Percentiles rank a stretch among this genome's conserved stretches.
Evolutionary conservation across 2,888 invertebrate genomes (phyloP).

Genomic region (Tridacna gigas): DNA sequence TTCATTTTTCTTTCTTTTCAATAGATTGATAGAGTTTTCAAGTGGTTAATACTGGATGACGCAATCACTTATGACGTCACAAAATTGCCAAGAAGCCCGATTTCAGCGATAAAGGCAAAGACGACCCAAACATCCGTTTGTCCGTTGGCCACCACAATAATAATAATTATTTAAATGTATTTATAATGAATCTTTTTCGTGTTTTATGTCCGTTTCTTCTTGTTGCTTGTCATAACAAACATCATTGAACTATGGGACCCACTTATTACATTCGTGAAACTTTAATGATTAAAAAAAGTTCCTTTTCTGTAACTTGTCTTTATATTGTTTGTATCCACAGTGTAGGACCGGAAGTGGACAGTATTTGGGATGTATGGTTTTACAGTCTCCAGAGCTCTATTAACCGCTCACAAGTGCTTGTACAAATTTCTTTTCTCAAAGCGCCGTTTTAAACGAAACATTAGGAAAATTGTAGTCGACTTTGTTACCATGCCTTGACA

Average conservation of each 20-base stretch:
- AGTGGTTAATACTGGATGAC: background rate
- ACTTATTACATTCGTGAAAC: slow-evolving; percentile 21
- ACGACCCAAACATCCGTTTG: background rate
- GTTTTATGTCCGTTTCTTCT: slow-evolving; percentile 27
- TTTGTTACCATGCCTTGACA: no score
- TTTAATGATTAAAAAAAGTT: background rate
- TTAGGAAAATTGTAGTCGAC: no score
- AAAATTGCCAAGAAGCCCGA: background rate
- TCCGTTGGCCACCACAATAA: background rate
- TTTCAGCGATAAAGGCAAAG: background rate
- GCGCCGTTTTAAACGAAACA: no score
- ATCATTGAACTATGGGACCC: slow-evolving; percentile 37
- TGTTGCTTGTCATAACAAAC: slow-evolving; percentile 12
- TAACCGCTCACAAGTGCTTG: no score
- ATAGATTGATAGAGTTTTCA: background rate
- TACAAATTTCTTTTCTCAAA: no score
- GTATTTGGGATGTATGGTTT: no score
- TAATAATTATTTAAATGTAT: slow-evolving; percentile 20
- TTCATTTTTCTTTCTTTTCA: no score
- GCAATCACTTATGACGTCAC: background rate
- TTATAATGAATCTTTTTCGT: slow-evolving; percentile 1
- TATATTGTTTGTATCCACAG: no score
- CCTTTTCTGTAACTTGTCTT: no score
- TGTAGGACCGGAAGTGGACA: no score
- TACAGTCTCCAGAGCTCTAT: no score